Percentiles rank a stretch among this genome's conserved stretches.
phyloP scores from a whole-genome alignment of 2,888 invertebrate species.

The Synanthedon formicaeformis region DNA sequence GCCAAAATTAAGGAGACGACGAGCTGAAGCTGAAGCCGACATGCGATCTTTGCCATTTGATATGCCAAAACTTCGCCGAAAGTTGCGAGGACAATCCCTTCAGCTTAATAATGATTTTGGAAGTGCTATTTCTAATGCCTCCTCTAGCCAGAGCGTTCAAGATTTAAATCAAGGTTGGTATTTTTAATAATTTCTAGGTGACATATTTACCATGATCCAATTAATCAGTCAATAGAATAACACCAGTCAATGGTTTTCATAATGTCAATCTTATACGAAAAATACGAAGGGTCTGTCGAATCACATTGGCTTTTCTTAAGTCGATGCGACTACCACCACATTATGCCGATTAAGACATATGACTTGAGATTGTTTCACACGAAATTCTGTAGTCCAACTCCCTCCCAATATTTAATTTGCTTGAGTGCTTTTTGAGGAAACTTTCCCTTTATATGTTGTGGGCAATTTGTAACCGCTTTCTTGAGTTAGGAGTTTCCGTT shows the following conservation, averaged over 20 bases:
- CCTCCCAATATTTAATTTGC: conserved; percentile 64
- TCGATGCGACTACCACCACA: conserved; percentile 49
- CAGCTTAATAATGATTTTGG: conserved; percentile 75
- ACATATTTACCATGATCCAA: not conserved
- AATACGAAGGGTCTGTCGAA: conserved; percentile 46
- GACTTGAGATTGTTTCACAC: conserved; percentile 50
- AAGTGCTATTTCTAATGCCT: conserved; percentile 81
- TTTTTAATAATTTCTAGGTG: not conserved
- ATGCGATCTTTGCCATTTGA: conserved; percentile 88
- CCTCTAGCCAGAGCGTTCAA: conserved; percentile 84
- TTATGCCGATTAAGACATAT: conserved; percentile 67
- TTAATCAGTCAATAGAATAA: no score
- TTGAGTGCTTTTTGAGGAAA: conserved; percentile 64
- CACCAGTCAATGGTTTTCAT: no score
- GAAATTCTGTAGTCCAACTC: conserved; percentile 43
- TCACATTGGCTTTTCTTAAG: conserved; percentile 42
- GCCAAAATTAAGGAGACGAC: conserved; percentile 84
- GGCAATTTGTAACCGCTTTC: conserved; percentile 64
- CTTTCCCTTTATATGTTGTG: conserved; percentile 49
- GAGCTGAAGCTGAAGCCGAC: conserved; percentile 83
- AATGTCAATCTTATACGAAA: conserved; percentile 32
- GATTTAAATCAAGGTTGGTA: conserved; percentile 77
- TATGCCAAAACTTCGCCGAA: conserved; percentile 88
- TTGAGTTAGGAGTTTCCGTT: conserved; percentile 49
- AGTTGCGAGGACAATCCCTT: conserved; percentile 74